These are phyloP conservation scores for Palaemon carinicauda DNA, from an alignment of 1,140 invertebrate genomes.

Conservation along the genomic window DNA sequence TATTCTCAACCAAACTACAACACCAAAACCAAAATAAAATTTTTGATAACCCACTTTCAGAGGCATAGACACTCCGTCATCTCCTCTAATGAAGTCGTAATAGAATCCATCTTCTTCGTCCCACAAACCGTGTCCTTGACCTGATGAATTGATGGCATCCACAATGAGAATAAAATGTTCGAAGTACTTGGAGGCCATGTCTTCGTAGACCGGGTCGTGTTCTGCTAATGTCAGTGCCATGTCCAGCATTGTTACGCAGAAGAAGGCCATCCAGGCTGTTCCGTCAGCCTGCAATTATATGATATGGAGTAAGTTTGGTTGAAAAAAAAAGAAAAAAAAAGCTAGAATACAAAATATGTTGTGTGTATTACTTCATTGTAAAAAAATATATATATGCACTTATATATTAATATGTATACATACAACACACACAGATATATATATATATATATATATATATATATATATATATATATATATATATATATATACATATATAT, in stretches of 20 bases:
- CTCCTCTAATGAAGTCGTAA: slow-evolving; percentile 64
- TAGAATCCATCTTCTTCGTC: slow-evolving; percentile 67
- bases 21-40: slow-evolving; percentile 63
- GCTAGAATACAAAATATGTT: no score
- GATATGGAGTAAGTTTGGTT: background rate
- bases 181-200: slow-evolving; percentile 67
- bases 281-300: slow-evolving; percentile 63
- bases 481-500: no score
- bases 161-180: slow-evolving; percentile 66
- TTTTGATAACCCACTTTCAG: slow-evolving; percentile 65
- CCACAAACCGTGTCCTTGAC: slow-evolving; percentile 64
- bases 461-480: no score
- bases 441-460: background rate
- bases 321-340: no score
- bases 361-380: no score
- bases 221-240: slow-evolving; percentile 65
- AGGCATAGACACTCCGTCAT: slow-evolving; percentile 59
- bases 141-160: slow-evolving; percentile 65
- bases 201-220: slow-evolving; percentile 64
- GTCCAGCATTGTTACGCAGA: slow-evolving; percentile 65
- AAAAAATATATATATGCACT: background rate
- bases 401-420: background rate
- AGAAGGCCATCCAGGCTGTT: slow-evolving; percentile 67
- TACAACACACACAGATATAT: no score
- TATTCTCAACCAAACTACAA: background rate